phyloP scores from a whole-genome alignment of 1,140 invertebrate genomes.

The Brachionus paranguensis region DNA sequence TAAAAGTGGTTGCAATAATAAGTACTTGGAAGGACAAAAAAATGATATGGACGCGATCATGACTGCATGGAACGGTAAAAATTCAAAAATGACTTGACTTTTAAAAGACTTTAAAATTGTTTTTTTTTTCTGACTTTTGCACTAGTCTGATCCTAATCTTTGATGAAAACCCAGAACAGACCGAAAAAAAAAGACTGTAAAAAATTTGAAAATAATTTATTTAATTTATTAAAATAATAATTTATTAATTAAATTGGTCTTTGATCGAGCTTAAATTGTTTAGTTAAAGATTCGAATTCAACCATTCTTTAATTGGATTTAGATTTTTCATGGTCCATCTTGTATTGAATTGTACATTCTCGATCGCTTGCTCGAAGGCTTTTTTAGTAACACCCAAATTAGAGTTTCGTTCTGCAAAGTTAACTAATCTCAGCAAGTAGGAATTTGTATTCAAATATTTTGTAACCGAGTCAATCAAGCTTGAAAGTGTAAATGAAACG shows the following conservation, averaged over 20 bases:
- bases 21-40: no score
- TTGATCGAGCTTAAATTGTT: not conserved
- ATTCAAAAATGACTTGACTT: no score
- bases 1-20: no score
- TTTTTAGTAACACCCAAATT: conserved; percentile 62
- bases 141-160: no score
- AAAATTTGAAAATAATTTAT: not conserved
- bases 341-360: conserved; percentile 70
- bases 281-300: conserved; percentile 47
- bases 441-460: conserved; percentile 29
- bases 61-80: no score
- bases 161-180: no score
- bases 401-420: conserved; percentile 43
- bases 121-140: no score
- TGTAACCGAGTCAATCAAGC: conserved; percentile 45
- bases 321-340: conserved; percentile 73
- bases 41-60: no score
- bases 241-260: not conserved
- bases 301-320: conserved; percentile 66
- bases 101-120: no score
- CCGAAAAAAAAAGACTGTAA: no score
- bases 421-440: conserved; percentile 38
- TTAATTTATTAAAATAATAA: not conserved
- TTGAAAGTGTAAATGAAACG: conserved; percentile 44
- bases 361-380: conserved; percentile 69